Evolutionary conservation across 2,113 vertebrate genomes (phyloP), one percentile per base, ranked within the genome.

Genomic region (Camelus dromedarius): DNA sequence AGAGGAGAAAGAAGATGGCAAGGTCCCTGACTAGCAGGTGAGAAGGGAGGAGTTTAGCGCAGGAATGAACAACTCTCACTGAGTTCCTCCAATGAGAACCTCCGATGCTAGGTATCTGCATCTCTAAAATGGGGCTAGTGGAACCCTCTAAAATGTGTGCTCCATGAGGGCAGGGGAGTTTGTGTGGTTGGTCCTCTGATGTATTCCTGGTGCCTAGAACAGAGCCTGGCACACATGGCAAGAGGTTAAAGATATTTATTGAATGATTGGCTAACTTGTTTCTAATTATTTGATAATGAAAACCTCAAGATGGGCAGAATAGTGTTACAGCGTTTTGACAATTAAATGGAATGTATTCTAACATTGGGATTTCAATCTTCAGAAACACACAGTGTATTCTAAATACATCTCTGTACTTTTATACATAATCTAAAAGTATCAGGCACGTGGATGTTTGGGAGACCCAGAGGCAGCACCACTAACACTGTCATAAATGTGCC

Each of bases 351-450:
- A 66, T 32, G 14, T 14, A 58, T 42, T 10, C 54, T 82, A 32
- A 77, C 16, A 42, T 77, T 30, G 85, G 3, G 18, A 76, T 26
- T 76, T 89, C 66, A 20, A 82, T 69, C 69, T 52, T 82, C 56
- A 76, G 76, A 91, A 95, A 72, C 30, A 76, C 10, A 20, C 30
- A 1, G 11, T 56, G 38, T 73, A 7, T 84, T 72, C 26, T 69
- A 72, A 82, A 52, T n/a, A 72, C 24, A 62, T 76, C 4, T 82
- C 69, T 26, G 76, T 56, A 54, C 42, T 22, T 77, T 72, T 58
- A 93, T 5, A 60, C 30, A 81, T 32, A 80, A 66, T 90, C 13
- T 88, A 85, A 92, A 96, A 58, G 56, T 69, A 14, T n/a, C n/a
- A 77, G 50, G 5, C n/a, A 48, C 72, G 28, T 8, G 13, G 38